Conservation (phyloP, 1,140 invertebrate species). For the Heliconius eleuchia region DNA sequence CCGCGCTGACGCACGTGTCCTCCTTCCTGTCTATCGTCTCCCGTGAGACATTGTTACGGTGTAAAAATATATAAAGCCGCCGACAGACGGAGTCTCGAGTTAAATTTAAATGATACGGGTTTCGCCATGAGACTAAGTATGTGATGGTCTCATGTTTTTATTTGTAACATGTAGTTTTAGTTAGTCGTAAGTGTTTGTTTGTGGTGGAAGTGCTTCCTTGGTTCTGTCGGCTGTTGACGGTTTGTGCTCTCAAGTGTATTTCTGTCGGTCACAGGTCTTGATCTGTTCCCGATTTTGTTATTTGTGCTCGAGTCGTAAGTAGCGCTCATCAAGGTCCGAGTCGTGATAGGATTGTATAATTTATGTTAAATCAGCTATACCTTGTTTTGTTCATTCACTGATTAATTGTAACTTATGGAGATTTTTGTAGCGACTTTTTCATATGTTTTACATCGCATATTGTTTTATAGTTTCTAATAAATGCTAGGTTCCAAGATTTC, state of each 20-base stretch:
- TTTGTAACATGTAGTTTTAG: background rate
- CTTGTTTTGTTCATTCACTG: constrained; percentile 1
- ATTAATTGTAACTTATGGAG: constrained; percentile 1
- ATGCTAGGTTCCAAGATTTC: background rate
- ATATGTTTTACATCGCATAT: background rate
- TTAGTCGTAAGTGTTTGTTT: constrained; percentile 8
- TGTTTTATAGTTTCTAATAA: background rate
- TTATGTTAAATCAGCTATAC: constrained; percentile 25
- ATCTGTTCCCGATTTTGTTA: constrained; percentile 55
- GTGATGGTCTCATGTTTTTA: constrained; percentile 51
- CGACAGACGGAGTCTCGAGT: constrained; percentile 73
- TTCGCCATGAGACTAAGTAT: constrained; percentile 67
- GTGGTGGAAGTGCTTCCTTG: constrained; percentile 26
- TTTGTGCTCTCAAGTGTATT: background rate
- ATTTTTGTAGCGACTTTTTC: background rate
- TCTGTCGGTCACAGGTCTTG: constrained; percentile 30
- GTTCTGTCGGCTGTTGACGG: too few relatives aligned
- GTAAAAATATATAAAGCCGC: constrained; percentile 75
- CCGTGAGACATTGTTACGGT: constrained; percentile 63
- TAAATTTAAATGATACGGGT: constrained; percentile 80
- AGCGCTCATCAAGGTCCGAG: constrained; percentile 18
- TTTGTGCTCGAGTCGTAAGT: constrained; percentile 32
- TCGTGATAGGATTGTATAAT: constrained; percentile 32
- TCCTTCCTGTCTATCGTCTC: constrained; percentile 35
- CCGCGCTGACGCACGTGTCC: constrained; percentile 42